Evolutionary conservation across 2,888 invertebrate species (phyloP).

Genomic region (Teleogryllus oceanicus): DNA sequence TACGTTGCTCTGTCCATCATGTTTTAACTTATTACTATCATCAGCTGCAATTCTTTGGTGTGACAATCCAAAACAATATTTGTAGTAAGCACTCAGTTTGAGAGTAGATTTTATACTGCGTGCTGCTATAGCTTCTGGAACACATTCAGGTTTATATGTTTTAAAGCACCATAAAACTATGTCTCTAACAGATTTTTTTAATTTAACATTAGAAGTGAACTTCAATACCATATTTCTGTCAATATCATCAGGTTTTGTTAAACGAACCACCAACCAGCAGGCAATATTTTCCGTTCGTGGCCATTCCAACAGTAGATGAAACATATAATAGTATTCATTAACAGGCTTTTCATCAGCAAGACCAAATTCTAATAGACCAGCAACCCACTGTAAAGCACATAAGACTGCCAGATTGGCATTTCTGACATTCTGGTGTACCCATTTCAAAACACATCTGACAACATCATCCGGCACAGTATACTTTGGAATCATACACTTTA

Average conservation of each 20-base stretch:
- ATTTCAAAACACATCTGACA: too few species aligned
- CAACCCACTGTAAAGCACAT: too few species aligned
- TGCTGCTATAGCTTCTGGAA: not conserved
- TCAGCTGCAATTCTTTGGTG: not conserved
- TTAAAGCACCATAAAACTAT: not conserved
- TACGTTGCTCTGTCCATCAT: not conserved
- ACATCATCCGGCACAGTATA: too few species aligned
- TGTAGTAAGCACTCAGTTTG: not conserved
- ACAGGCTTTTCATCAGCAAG: too few species aligned
- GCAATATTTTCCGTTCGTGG: too few species aligned
- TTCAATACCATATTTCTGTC: not conserved
- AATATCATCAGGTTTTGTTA: not conserved
- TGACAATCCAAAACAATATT: not conserved
- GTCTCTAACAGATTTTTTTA: not conserved
- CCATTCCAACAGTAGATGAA: too few species aligned
- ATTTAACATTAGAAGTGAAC: not conserved
- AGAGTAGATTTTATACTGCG: not conserved
- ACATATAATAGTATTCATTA: too few species aligned
- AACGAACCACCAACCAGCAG: too few species aligned
- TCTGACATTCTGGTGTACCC: too few species aligned
- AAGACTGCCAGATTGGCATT: too few species aligned
- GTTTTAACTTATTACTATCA: not conserved
- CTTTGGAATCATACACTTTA: too few species aligned
- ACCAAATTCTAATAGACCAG: too few species aligned
- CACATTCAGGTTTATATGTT: not conserved